A percentile compares a stretch with the other conserved stretches of the same genome.
Conservation (phyloP, 2,888 invertebrate species). For the Eristalis tenax region DNA sequence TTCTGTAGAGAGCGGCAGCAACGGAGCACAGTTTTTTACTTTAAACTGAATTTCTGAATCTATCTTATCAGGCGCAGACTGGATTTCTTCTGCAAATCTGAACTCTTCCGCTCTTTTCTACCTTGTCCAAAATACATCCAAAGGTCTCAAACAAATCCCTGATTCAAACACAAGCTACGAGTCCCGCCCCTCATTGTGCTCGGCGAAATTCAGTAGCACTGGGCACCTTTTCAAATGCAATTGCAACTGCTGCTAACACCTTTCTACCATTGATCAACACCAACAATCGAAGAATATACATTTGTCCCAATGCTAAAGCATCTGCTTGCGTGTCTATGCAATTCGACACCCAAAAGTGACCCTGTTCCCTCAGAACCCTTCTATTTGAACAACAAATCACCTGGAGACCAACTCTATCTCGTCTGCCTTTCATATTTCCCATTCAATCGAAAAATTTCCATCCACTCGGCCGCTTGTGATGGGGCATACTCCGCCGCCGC, state of each 20-base stretch:
- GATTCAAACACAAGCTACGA: neutral
- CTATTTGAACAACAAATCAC: slow-evolving; percentile 58
- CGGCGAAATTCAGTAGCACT: neutral
- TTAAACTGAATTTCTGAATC: too few species aligned
- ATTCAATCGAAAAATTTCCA: slow-evolving; percentile 5
- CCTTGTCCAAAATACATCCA: too few species aligned
- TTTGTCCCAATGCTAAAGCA: neutral
- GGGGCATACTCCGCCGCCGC: slow-evolving; percentile 23
- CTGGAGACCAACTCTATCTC: slow-evolving; percentile 37
- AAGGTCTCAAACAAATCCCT: too few species aligned
- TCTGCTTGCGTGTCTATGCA: neutral
- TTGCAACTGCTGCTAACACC: neutral
- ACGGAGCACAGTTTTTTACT: too few species aligned
- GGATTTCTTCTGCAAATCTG: too few species aligned
- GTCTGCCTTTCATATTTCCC: slow-evolving; percentile 17
- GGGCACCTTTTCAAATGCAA: neutral
- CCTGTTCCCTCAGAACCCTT: slow-evolving; percentile 32
- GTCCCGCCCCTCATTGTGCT: neutral
- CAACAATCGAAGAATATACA: neutral
- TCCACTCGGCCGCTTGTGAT: neutral
- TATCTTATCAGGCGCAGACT: too few species aligned
- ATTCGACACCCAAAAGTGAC: slow-evolving; percentile 19
- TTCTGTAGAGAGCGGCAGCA: too few species aligned
- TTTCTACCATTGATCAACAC: neutral
- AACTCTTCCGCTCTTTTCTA: too few species aligned